Evolutionary conservation across 2,888 invertebrate genomes (phyloP), one percentile per base, ranked within the genome.

Genomic region (Ophioninae sp.): DNA sequence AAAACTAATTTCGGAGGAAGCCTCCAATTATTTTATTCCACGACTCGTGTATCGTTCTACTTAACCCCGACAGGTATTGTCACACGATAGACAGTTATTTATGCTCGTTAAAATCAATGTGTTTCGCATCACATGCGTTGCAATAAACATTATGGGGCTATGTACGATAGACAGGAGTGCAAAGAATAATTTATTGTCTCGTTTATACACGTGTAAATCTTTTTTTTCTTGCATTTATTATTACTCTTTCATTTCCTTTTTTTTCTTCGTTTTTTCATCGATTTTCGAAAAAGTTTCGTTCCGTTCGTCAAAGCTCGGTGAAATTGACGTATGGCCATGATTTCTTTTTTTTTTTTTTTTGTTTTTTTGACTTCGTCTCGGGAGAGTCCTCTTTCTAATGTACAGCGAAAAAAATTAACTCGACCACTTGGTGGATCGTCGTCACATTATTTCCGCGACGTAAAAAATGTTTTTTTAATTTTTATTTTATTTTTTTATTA

Each of bases 381-480:
- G 75, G 79, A 44, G 75, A 67, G 70, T 67, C 61, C 30, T 57
- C 75, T 75, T 64, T 70, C 65, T 81, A 78, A 77, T 50, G 62
- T 81, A 84, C 84, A 81, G 75, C 81, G 61, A 79, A 81, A 30
- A 65, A 82, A 78, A 85, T 82, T 56, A 72, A 84, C 80, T 88
- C 74, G 78, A 85, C 88, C 90, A 90, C 90, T 90, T 90, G 82
- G 89, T 91, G 89, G 88, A 75, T 65, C 79, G 64, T 85, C 79
- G 75, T 78, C 69, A 56, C 74, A 64, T 79, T 56, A 37, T 73
- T 65, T 73, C 37, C 81, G 65, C 79, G 82, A 84, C 79, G 88
- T 88, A 88, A 67, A 89, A 90, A 90, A 89, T 88, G 77, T 87
- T 86, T 88, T 87, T 86, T 83, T 83, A 90, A 89, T 88, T 77